A percentile compares a stretch with the other conserved stretches of the same genome.
Evolutionary conservation across 2,888 invertebrate species (phyloP).

Genomic region (Sarcophaga carnaria): DNA sequence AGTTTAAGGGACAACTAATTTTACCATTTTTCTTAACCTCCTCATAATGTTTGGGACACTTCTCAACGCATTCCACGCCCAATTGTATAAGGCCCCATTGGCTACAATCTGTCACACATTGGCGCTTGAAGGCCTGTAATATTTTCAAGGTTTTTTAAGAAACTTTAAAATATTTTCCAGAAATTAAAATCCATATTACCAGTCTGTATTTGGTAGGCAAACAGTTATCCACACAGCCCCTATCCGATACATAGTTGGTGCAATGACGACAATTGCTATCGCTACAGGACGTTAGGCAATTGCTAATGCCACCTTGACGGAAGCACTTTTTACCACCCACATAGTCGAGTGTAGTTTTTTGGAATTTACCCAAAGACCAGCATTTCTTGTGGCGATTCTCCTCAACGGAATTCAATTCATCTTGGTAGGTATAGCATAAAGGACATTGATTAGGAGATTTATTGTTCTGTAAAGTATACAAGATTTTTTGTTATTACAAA

Average conservation of each 20-base stretch:
- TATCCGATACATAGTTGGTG: slow-evolving; percentile 26
- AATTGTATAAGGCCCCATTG: slow-evolving; percentile 71
- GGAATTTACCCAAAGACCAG: slow-evolving; percentile 86
- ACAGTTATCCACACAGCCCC: slow-evolving; percentile 46
- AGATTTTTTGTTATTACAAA: neutral
- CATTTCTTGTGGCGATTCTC: slow-evolving; percentile 83
- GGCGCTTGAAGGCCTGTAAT: slow-evolving; percentile 46
- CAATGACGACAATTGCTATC: slow-evolving; percentile 74
- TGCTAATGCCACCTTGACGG: slow-evolving; percentile 7
- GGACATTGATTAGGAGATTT: slow-evolving; percentile 86
- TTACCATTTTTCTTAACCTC: slow-evolving; percentile 57
- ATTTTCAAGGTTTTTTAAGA: neutral
- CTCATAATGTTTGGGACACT: slow-evolving; percentile 85
- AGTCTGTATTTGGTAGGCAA: slow-evolving; percentile 31
- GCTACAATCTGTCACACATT: slow-evolving; percentile 71
- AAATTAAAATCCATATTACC: slow-evolving; percentile 28
- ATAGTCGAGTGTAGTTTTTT: slow-evolving; percentile 68
- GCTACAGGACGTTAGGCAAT: slow-evolving; percentile 49
- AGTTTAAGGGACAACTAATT: slow-evolving; percentile 72
- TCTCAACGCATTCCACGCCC: slow-evolving; percentile 84
- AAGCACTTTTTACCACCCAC: slow-evolving; percentile 9
- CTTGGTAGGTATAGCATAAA: slow-evolving; percentile 81
- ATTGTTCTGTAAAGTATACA: slow-evolving; percentile 82
- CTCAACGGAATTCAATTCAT: slow-evolving; percentile 5
- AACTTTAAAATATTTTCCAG: neutral